Percentiles rank a stretch among this genome's conserved stretches.
Conservation (phyloP, 35 echinoderm and acorn worm genomes). For the Eucidaris tribuloides region DNA sequence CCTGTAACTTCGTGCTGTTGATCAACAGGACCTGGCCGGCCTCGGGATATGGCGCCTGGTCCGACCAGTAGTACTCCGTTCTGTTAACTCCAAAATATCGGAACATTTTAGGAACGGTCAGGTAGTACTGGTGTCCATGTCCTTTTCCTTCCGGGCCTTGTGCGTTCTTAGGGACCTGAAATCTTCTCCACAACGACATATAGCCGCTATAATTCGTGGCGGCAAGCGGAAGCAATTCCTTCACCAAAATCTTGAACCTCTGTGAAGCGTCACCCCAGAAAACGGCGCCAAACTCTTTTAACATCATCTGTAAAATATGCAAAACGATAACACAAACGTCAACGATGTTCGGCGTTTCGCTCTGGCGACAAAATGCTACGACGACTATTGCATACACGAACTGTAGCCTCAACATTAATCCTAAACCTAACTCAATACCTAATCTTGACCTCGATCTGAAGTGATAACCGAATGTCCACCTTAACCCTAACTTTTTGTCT, state of each 20-base stretch:
- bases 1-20: slow-evolving; percentile 39
- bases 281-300: slow-evolving; percentile 49
- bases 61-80: slow-evolving; percentile 10
- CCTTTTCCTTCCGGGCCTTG: no score
- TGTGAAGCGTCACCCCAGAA: slow-evolving; percentile 40
- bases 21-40: slow-evolving; percentile 29
- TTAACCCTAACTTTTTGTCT: no score
- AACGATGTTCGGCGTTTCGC: no score
- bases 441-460: no score
- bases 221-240: slow-evolving; percentile 21
- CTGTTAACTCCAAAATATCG: slow-evolving; percentile 25
- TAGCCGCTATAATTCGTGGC: slow-evolving; percentile 31
- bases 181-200: background rate
- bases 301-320: background rate
- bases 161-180: background rate
- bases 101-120: slow-evolving; percentile 18
- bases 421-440: no score
- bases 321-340: no score
- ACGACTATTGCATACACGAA: no score
- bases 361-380: no score
- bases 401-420: no score
- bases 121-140: slow-evolving; percentile 18
- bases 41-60: slow-evolving; percentile 1
- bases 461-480: no score
- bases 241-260: slow-evolving; percentile 23